These are phyloP conservation scores for Caenorhabditis becei DNA, from an alignment of 2,888 invertebrate species.

Conservation along the genomic window DNA sequence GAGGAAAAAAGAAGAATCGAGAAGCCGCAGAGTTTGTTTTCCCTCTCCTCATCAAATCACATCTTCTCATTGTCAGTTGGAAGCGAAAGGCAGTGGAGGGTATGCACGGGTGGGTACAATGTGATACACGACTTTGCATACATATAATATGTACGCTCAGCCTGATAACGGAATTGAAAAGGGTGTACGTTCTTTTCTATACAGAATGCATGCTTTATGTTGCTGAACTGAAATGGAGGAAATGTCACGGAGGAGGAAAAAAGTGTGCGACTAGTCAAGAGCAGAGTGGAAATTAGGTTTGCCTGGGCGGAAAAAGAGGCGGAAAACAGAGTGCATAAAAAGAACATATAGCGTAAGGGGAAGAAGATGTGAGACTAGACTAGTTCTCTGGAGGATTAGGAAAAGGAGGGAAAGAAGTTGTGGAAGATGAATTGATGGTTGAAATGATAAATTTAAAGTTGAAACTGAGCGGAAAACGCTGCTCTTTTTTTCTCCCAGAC, in stretches of 20 bases:
- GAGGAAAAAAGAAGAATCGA: neutral
- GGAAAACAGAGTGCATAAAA: conserved; percentile 1
- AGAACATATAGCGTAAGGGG: conserved; percentile 3
- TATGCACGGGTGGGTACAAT: neutral
- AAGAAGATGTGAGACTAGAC: neutral
- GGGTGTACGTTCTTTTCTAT: no score
- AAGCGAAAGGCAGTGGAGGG: neutral
- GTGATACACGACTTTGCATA: neutral
- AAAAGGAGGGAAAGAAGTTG: neutral
- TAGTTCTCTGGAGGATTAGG: conserved; percentile 18
- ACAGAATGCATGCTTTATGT: no score
- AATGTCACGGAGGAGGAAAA: neutral
- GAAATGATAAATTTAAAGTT: conserved; percentile 28
- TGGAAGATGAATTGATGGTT: conserved; percentile 13
- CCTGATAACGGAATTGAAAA: conserved; percentile 1
- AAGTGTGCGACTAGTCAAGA: neutral
- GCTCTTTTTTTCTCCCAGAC: conserved; percentile 8
- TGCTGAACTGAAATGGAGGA: no score
- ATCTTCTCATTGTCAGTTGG: neutral
- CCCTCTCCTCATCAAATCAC: neutral
- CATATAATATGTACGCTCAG: neutral
- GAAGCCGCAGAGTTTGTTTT: neutral
- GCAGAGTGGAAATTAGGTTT: conserved; percentile 11
- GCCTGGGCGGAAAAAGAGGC: neutral
- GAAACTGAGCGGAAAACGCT: neutral